A percentile compares a stretch with the other conserved stretches of the same genome.
These are phyloP conservation scores for Pristiophorus japonicus DNA, from an alignment of 2,113 vertebrate genomes.

Conservation along the genomic window DNA sequence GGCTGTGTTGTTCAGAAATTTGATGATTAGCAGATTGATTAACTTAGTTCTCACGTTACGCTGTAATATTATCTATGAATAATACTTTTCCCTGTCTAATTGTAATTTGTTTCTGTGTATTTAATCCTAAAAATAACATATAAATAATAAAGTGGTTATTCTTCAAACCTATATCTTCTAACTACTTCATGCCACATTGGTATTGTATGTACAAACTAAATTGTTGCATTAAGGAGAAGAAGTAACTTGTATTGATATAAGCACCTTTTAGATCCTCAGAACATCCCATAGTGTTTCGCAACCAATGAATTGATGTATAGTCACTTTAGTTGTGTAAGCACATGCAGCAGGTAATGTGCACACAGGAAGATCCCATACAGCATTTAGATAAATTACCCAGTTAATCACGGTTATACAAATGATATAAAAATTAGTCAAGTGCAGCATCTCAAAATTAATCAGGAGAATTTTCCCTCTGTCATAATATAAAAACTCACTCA, in stretches of 20 bases:
- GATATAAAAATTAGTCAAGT: background rate
- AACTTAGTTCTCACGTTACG: background rate
- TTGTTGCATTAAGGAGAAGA: no score
- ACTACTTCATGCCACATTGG: background rate
- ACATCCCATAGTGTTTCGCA: background rate
- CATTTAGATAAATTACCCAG: background rate
- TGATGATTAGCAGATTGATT: background rate
- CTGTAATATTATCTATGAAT: background rate
- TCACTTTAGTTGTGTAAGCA: background rate
- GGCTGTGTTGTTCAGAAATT: background rate
- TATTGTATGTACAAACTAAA: background rate
- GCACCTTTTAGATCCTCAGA: background rate
- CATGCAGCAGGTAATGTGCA: background rate
- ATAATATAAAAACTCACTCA: background rate
- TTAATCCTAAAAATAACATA: background rate
- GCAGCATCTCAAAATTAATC: background rate
- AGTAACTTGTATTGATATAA: background rate
- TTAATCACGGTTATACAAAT: background rate
- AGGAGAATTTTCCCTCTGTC: background rate
- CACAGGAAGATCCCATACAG: background rate
- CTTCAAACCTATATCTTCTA: slow-evolving; percentile 1
- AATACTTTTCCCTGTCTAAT: background rate
- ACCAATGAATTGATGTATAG: background rate
- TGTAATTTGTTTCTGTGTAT: background rate
- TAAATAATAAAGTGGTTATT: background rate